A percentile compares a stretch with the other conserved stretches of the same genome.
Evolutionary conservation across 2,888 invertebrate genomes (phyloP).

Genomic region (Pheosia tremula): DNA sequence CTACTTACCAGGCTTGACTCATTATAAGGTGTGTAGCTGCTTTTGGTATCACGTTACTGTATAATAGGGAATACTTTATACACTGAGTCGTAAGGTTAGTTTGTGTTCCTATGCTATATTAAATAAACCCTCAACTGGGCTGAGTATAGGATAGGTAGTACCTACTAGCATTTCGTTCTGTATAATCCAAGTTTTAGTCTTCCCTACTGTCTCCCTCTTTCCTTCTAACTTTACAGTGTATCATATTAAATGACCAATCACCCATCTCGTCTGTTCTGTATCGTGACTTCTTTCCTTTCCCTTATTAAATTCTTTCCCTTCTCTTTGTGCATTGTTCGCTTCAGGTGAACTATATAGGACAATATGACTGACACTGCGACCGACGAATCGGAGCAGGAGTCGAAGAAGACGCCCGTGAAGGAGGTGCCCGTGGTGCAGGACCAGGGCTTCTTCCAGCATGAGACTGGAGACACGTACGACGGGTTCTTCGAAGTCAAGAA

Average conservation of each 20-base stretch:
- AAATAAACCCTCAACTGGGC: too few relatives aligned
- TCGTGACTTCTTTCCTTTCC: too few relatives aligned
- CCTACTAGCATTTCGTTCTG: too few relatives aligned
- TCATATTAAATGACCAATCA: too few relatives aligned
- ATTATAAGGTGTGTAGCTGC: neutral
- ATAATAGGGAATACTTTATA: neutral
- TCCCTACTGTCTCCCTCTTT: too few relatives aligned
- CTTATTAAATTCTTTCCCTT: neutral
- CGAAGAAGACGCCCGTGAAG: constrained; percentile 51
- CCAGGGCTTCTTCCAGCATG: constrained; percentile 72
- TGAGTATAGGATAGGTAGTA: too few relatives aligned
- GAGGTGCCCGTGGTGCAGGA: constrained; percentile 61
- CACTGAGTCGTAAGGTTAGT: too few relatives aligned
- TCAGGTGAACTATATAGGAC: neutral
- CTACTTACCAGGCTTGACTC: neutral
- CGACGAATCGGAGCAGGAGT: constrained; percentile 41
- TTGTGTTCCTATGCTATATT: too few relatives aligned
- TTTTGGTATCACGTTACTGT: neutral
- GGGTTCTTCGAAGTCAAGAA: constrained; percentile 84
- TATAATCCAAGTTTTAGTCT: too few relatives aligned
- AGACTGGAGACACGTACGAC: constrained; percentile 84
- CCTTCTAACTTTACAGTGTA: too few relatives aligned
- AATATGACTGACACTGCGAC: constrained; percentile 43
- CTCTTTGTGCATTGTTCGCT: neutral
- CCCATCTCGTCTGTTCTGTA: too few relatives aligned